Percentiles rank a stretch among this genome's conserved stretches.
These are phyloP conservation scores for Adrianichthys oophorus DNA, from an alignment of 2,797 vertebrate genomes.

Conservation along the genomic window DNA sequence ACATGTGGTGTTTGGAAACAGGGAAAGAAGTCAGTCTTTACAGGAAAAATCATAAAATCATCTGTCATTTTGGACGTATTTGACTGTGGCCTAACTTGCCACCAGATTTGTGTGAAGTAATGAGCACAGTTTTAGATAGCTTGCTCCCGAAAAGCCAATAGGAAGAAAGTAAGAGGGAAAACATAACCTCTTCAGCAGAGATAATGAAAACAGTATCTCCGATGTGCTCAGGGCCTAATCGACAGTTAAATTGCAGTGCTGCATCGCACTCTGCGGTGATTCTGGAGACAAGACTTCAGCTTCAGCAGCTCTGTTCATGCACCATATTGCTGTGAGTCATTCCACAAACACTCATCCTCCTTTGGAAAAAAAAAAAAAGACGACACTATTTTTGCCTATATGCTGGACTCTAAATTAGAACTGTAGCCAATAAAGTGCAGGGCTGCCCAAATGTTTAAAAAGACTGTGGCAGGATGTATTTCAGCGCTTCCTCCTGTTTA, in stretches of 20 bases:
- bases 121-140: conserved; percentile 9
- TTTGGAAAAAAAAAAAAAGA: conserved; percentile 22
- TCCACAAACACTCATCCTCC: conserved; percentile 54
- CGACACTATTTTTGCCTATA: conserved; percentile 49
- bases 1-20: not conserved
- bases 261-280: conserved; percentile 56
- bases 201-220: conserved; percentile 40
- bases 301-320: conserved; percentile 52
- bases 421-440: conserved; percentile 29
- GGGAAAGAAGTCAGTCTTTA: not conserved
- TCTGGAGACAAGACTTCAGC: conserved; percentile 54
- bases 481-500: conserved; percentile 2
- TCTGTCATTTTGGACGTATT: not conserved
- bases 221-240: conserved; percentile 50
- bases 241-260: conserved; percentile 62
- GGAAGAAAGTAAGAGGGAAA: conserved; percentile 33
- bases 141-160: conserved; percentile 28
- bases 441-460: conserved; percentile 43
- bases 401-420: conserved; percentile 37
- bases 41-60: not conserved
- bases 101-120: conserved; percentile 16
- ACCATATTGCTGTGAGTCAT: conserved; percentile 49
- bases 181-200: conserved; percentile 22
- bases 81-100: conserved; percentile 12
- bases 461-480: conserved; percentile 32